Evolutionary conservation across 2,888 invertebrate species (phyloP).

Genomic region (Pristionchus maxplancki): DNA sequence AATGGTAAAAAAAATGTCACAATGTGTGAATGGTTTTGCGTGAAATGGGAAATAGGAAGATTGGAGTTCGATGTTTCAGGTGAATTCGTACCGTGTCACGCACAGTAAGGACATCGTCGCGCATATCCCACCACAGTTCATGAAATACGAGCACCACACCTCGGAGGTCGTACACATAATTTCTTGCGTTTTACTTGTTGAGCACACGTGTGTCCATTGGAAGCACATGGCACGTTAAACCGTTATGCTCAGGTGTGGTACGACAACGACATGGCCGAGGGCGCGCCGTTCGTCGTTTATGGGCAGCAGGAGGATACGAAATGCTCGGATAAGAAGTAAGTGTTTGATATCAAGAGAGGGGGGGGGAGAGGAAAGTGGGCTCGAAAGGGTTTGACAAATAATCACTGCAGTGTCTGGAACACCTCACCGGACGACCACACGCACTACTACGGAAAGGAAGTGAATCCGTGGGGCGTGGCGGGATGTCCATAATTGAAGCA

Average conservation of each 20-base stretch:
- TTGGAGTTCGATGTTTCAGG: too few relatives aligned
- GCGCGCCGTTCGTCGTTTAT: constrained; percentile 41
- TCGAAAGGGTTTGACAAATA: too few relatives aligned
- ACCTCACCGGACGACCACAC: constrained; percentile 65
- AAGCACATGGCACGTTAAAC: not conserved
- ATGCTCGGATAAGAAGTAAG: constrained; percentile 41
- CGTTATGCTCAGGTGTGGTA: constrained; percentile 48
- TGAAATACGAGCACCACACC: constrained; percentile 22
- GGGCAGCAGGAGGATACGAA: constrained; percentile 39
- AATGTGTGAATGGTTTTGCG: too few relatives aligned
- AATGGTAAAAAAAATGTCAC: too few relatives aligned
- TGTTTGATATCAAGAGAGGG: too few relatives aligned
- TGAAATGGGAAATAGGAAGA: too few relatives aligned
- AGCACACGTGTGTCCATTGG: not conserved
- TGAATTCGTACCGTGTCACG: constrained; percentile 34
- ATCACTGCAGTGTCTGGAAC: constrained; percentile 56
- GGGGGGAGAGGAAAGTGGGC: too few relatives aligned
- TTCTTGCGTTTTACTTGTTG: not conserved
- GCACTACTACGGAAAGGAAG: constrained; percentile 65
- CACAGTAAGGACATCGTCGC: constrained; percentile 37
- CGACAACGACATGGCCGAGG: constrained; percentile 51
- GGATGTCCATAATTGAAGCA: not conserved
- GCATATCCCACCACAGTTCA: constrained; percentile 18
- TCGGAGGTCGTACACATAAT: not conserved
- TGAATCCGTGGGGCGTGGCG: not conserved